Evolutionary conservation across 2,113 vertebrate species (phyloP).

Genomic region (Chascanopsetta lugubris): DNA sequence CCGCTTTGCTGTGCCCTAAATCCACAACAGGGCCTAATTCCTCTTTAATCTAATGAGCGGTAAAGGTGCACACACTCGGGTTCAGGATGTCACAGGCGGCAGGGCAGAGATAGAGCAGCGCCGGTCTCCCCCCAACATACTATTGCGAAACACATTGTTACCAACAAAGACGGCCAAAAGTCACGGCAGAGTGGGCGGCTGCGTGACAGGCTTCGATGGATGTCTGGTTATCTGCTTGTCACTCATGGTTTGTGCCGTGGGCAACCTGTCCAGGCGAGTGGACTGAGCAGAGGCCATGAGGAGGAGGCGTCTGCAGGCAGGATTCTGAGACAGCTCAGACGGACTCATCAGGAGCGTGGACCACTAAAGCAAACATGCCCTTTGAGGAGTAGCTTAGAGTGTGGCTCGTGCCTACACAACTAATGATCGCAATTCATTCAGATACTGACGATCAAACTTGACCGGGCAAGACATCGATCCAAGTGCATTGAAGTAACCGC

Average conservation of each 20-base stretch:
- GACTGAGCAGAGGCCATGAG: conserved; percentile 31
- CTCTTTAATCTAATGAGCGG: conserved; percentile 75
- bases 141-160: conserved; percentile 27
- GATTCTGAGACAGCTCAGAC: no score
- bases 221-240: conserved; percentile 24
- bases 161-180: not conserved
- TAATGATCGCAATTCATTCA: no score
- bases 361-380: no score
- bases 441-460: no score
- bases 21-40: conserved; percentile 78
- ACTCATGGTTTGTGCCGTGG: not conserved
- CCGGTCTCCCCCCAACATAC: not conserved
- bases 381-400: no score
- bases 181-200: conserved; percentile 2
- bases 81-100: conserved; percentile 33
- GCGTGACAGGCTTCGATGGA: conserved; percentile 17
- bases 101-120: conserved; percentile 6
- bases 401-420: no score
- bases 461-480: no score
- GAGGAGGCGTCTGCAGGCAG: not conserved
- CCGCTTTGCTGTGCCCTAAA: conserved; percentile 71
- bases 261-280: conserved; percentile 28
- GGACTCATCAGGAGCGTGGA: no score
- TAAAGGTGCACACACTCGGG: conserved; percentile 64
- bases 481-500: no score